A percentile compares a stretch with the other conserved stretches of the same genome.
Conservation (phyloP, 2,113 vertebrate genomes). For the Oryctolagus cuniculus region mOryCun1.1 NC_091445.1:42140501-42141000, state of each 20-base stretch:
- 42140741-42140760: not conserved
- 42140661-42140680: no score
- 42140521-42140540: not conserved
- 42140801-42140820: not conserved
- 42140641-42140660: rapidly evolving
- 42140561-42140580: not conserved
- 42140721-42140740: rapidly evolving
- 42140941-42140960: not conserved
- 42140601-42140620: not conserved
- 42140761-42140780: not conserved
- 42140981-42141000: rapidly evolving
- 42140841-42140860: not conserved
- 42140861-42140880: not conserved
- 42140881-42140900: not conserved
- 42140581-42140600: not conserved
- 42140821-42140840: not conserved
- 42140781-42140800: not conserved
- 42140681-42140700: not conserved
- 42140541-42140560: not conserved
- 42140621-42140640: not conserved
- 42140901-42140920: not conserved
- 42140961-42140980: no score
- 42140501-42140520: not conserved
- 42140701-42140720: not conserved
- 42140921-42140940: not conserved